Evolutionary conservation across 2,113 vertebrate species (phyloP).

Genomic region (Rhinoderma darwinii): DNA sequence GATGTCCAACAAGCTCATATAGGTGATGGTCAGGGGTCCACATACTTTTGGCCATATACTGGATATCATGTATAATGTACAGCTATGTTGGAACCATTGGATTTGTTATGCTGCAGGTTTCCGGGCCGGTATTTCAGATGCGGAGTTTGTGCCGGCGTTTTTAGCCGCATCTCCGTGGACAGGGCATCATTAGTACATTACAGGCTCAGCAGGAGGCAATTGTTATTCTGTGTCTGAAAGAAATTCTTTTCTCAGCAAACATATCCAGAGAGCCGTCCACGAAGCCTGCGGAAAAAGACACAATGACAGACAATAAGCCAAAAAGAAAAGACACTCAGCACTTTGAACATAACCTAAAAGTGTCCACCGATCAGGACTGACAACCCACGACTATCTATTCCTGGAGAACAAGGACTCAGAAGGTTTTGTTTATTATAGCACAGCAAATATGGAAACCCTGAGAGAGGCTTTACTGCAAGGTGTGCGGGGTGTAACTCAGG

Average conservation of each 20-base stretch:
- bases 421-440: neutral
- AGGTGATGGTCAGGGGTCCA: too few relatives aligned
- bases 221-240: neutral
- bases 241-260: constrained; percentile 12
- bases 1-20: too few relatives aligned
- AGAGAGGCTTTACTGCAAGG: neutral
- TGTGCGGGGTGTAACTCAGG: too few relatives aligned
- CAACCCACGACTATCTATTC: neutral
- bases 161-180: neutral
- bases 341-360: constrained; percentile 8
- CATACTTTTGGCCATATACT: too few relatives aligned
- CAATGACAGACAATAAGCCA: neutral
- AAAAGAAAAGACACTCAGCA: neutral
- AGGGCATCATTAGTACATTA: neutral
- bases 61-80: too few relatives aligned
- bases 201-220: constrained; percentile 10
- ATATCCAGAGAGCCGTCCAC: neutral
- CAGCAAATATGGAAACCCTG: neutral
- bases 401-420: neutral
- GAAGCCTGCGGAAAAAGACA: neutral
- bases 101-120: neutral
- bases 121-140: neutral
- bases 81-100: neutral
- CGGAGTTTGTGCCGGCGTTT: neutral
- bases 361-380: neutral